These are phyloP conservation scores for Pomatostomus ruficeps DNA, from an alignment of 2,113 vertebrate genomes.

Conservation along the genomic window DNA sequence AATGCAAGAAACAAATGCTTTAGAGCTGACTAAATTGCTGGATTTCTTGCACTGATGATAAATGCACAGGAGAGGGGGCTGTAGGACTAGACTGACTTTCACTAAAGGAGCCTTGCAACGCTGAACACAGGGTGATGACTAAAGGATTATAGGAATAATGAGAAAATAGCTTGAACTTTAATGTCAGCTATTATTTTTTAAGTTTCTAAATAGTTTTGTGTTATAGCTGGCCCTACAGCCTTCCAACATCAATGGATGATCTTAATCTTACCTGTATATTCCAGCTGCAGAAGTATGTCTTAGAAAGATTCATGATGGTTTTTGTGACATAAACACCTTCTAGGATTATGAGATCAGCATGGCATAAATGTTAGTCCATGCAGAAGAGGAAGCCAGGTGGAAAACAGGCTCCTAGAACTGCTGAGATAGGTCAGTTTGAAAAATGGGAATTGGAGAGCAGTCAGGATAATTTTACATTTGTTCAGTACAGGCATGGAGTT, in stretches of 20 bases:
- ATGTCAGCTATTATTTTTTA: background rate
- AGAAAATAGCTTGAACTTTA: background rate
- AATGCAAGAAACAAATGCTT: background rate
- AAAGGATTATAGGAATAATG: background rate
- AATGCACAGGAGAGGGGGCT: constrained; percentile 73
- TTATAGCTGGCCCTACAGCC: background rate
- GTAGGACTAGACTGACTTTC: constrained; percentile 37
- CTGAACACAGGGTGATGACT: background rate
- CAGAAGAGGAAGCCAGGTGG: background rate
- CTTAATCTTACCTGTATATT: background rate
- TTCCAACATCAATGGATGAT: background rate
- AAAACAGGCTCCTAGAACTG: background rate
- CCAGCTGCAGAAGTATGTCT: background rate
- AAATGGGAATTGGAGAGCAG: background rate
- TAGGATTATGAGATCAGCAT: background rate
- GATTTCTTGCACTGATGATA: background rate
- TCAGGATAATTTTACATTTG: background rate
- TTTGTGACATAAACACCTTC: background rate
- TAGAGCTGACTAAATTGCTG: background rate
- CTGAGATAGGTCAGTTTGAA: background rate
- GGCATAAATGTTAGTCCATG: background rate
- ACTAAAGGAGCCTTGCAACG: background rate
- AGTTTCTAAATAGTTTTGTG: background rate
- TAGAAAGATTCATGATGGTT: background rate
- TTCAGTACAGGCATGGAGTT: background rate